These are phyloP conservation scores for Rhynchophorus ferrugineus DNA, from an alignment of 1,140 invertebrate species.

Conservation along the genomic window DNA sequence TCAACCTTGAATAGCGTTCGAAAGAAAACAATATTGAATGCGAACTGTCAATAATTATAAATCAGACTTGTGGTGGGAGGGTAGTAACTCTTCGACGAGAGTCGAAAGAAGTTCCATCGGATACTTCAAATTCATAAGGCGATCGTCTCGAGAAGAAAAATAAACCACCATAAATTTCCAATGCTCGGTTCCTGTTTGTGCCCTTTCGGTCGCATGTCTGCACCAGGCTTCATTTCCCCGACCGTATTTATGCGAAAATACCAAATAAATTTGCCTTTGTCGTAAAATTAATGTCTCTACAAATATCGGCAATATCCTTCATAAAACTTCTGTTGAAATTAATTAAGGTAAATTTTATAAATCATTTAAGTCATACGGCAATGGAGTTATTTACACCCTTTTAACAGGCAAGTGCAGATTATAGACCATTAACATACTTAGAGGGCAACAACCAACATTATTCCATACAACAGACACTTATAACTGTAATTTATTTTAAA, in stretches of 20 bases:
- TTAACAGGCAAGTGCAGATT: constrained; percentile 17
- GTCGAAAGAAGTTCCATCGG: too few relatives aligned
- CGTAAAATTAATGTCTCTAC: not conserved
- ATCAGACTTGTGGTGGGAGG: too few relatives aligned
- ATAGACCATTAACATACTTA: not conserved
- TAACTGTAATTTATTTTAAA: constrained; percentile 6
- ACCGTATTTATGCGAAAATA: not conserved
- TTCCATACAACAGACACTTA: too few relatives aligned
- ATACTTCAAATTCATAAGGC: too few relatives aligned
- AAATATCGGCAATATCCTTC: not conserved
- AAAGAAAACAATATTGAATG: too few relatives aligned
- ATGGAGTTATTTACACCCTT: constrained; percentile 19
- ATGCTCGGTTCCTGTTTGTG: too few relatives aligned
- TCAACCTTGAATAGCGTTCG: too few relatives aligned
- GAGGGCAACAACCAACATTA: too few relatives aligned
- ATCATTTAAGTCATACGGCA: constrained; percentile 8
- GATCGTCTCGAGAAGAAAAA: too few relatives aligned
- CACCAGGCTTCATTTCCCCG: not conserved
- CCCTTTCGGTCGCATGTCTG: not conserved
- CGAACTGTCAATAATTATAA: too few relatives aligned
- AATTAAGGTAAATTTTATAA: constrained; percentile 11
- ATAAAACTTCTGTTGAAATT: constrained; percentile 2
- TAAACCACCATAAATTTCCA: too few relatives aligned
- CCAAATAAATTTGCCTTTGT: not conserved
- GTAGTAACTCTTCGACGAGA: too few relatives aligned